These are phyloP conservation scores for Phortica magna DNA, from an alignment of 2,888 invertebrate genomes.

Conservation along the genomic window DNA sequence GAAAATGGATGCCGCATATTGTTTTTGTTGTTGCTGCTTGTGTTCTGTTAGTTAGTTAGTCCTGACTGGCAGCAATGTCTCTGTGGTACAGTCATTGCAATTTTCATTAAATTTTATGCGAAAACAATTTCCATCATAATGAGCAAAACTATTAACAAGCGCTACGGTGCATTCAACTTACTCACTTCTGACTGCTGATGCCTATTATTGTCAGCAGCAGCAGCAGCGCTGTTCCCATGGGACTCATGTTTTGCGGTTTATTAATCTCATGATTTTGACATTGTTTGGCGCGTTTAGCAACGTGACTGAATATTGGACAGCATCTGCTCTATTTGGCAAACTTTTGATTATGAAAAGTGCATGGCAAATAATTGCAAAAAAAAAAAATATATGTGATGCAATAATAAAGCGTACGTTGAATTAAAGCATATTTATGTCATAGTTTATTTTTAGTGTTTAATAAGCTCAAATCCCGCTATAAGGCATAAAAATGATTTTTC, in stretches of 20 bases:
- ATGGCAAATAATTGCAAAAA: too few species aligned
- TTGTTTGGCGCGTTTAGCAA: background rate
- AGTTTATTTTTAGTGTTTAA: too few species aligned
- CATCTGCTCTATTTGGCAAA: background rate
- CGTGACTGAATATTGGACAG: background rate
- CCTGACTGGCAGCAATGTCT: background rate
- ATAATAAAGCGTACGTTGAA: too few species aligned
- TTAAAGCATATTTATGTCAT: too few species aligned
- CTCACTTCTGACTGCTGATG: background rate
- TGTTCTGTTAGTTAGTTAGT: background rate
- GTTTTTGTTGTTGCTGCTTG: constrained; percentile 3
- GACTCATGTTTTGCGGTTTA: constrained; percentile 18
- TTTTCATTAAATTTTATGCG: constrained; percentile 34
- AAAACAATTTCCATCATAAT: constrained; percentile 31
- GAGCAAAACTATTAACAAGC: constrained; percentile 28
- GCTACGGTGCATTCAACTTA: background rate
- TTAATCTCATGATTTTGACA: constrained; percentile 23
- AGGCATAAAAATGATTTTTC: too few species aligned
- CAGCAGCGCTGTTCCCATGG: background rate
- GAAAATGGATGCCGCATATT: constrained; percentile 28
- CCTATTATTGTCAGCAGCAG: background rate
- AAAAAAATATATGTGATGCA: too few species aligned
- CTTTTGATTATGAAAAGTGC: too few species aligned
- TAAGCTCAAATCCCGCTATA: too few species aligned
- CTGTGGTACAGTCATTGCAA: background rate